phyloP scores from a whole-genome alignment of 2,797 vertebrate species.

The Pseudochromis fuscus region DNA sequence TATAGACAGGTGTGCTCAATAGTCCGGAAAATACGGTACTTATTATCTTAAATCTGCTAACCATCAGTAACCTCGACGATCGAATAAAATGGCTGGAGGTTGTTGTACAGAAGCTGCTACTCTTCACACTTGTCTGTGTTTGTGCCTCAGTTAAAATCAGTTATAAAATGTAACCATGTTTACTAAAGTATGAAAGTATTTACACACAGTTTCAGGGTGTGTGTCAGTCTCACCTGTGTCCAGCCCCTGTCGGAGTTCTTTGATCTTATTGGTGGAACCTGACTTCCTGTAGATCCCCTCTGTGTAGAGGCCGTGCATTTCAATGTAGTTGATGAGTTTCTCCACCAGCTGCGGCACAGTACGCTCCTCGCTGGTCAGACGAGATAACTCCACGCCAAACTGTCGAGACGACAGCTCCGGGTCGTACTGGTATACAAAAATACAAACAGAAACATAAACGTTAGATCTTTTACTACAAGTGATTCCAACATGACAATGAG shows the following conservation, averaged over 20 bases:
- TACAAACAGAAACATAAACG: not conserved
- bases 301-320: constrained; percentile 97
- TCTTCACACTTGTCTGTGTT: too few relatives aligned
- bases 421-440: constrained; percentile 85
- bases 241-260: constrained; percentile 93
- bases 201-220: not conserved
- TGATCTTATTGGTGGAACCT: constrained; percentile 96
- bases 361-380: constrained; percentile 93
- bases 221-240: constrained; percentile 87
- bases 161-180: too few relatives aligned
- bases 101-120: too few relatives aligned
- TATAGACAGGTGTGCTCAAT: too few relatives aligned
- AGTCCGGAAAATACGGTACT: too few relatives aligned
- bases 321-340: constrained; percentile 97
- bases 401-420: constrained; percentile 92
- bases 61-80: too few relatives aligned
- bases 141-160: too few relatives aligned
- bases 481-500: too few relatives aligned
- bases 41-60: too few relatives aligned
- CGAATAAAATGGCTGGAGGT: too few relatives aligned
- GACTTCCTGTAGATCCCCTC: constrained; percentile 98
- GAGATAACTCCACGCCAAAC: constrained; percentile 93
- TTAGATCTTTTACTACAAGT: too few relatives aligned
- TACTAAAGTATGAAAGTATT: not conserved
- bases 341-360: constrained; percentile 92